These are phyloP conservation scores for Hyles euphorbiae DNA, from an alignment of 1,140 invertebrate species.

Conservation along the genomic window DNA sequence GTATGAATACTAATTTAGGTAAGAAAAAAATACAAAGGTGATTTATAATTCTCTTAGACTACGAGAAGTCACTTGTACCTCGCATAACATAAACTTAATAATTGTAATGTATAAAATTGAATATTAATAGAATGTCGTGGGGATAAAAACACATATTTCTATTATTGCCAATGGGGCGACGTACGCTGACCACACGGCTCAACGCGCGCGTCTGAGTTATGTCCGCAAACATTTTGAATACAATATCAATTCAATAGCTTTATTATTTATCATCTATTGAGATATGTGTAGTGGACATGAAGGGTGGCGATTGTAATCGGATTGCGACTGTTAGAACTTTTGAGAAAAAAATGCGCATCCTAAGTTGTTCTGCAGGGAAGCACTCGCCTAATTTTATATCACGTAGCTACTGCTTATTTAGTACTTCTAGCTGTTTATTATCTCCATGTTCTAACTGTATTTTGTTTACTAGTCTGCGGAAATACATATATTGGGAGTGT, in stretches of 20 bases:
- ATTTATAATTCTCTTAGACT: too few species aligned
- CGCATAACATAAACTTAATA: too few species aligned
- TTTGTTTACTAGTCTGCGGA: too few species aligned
- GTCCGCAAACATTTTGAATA: slow-evolving; percentile 40
- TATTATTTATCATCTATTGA: slow-evolving; percentile 29
- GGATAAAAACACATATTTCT: not conserved
- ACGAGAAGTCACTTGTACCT: too few species aligned
- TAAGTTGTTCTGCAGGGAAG: too few species aligned
- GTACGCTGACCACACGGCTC: slow-evolving; percentile 16
- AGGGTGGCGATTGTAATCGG: slow-evolving; percentile 12
- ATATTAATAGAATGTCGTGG: not conserved
- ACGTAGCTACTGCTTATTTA: too few species aligned
- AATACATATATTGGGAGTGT: too few species aligned
- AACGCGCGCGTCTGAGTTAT: slow-evolving; percentile 34
- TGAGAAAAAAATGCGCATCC: too few species aligned
- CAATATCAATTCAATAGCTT: slow-evolving; percentile 12
- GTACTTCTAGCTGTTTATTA: too few species aligned
- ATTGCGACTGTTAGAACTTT: slow-evolving; percentile 8
- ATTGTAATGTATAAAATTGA: too few species aligned
- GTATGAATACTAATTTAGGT: not conserved
- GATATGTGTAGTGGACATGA: slow-evolving; percentile 16
- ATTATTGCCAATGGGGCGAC: not conserved
- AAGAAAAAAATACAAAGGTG: not conserved
- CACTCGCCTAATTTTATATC: too few species aligned
- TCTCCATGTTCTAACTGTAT: too few species aligned